Percentiles rank a stretch among this genome's conserved stretches.
Conservation (phyloP, 2,888 invertebrate genomes). For the Chrysolina haemoptera region DNA sequence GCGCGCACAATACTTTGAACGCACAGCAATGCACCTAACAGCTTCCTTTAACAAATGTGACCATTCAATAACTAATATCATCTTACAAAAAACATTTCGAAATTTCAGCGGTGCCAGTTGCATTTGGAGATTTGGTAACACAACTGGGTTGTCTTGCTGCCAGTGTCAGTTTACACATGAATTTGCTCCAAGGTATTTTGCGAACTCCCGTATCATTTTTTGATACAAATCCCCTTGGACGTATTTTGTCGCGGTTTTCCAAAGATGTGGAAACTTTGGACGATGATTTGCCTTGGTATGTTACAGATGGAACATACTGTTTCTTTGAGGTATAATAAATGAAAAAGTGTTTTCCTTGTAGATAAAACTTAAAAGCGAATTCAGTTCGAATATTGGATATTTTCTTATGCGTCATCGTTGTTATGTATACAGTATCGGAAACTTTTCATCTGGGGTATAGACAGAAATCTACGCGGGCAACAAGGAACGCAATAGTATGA, state of each 20-base stretch:
- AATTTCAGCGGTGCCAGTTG: constrained; percentile 70
- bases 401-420: too few species aligned
- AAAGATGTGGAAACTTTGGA: constrained; percentile 82
- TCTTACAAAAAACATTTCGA: neutral
- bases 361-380: too few species aligned
- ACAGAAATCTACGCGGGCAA: too few species aligned
- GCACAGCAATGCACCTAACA: neutral
- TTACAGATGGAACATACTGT: constrained; percentile 80
- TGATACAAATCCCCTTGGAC: constrained; percentile 84
- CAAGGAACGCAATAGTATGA: too few species aligned
- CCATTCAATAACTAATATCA: neutral
- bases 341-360: neutral
- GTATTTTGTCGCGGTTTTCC: constrained; percentile 82
- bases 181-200: constrained; percentile 76
- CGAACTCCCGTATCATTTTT: constrained; percentile 82
- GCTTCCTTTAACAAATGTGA: constrained; percentile 3
- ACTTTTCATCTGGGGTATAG: too few species aligned
- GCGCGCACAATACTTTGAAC: constrained; percentile 29
- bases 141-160: constrained; percentile 77
- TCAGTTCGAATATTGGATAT: too few species aligned
- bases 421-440: too few species aligned
- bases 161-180: constrained; percentile 74
- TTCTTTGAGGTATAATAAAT: constrained; percentile 55
- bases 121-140: constrained; percentile 69
- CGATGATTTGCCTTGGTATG: constrained; percentile 77